Evolutionary conservation across 2,888 invertebrate genomes (phyloP), one percentile per base, ranked within the genome.

Genomic region (Cryptus viduatorius): DNA sequence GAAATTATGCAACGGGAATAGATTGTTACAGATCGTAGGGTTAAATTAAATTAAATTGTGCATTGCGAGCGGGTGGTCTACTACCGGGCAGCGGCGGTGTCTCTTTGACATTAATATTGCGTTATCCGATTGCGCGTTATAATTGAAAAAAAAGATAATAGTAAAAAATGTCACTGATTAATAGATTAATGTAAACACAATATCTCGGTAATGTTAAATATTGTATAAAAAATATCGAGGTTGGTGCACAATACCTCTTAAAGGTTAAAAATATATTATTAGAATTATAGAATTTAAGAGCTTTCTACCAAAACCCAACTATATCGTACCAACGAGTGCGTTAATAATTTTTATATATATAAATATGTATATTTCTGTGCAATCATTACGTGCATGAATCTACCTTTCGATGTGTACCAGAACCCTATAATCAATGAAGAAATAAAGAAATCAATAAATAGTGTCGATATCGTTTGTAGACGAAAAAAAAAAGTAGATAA

Each of bases 391-490:
- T 84, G 83, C 84, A 86, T 79, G 71, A 84, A 67, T 85, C 85
- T 85, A 85, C 86, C 86, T 86, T 86, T 92, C 91, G 89, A 90
- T 90, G 87, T 91, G 91, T 90, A 90, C 89, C 89, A 92, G 89
- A 91, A 87, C 86, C 92, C 92, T 92, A 92, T 87, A 91, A 92
- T 88, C 89, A 91, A 90, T 89, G 90, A 90, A 91, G 87, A 88
- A 89, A 91, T 80, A 87, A 84, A 86, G 77, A 87, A 75, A 85
- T 87, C 84, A 84, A 81, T 86, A 85, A 84, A 73, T 86, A 82
- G 79, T 72, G 82, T 65, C 37, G 69, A 72, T 53, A 65, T 65
- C 19, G 42, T 67, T 24, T 29, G 8, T 44, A 50, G 19, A 59
- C 56, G 5, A 16, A 59, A 14, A 56, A 24, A 24, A 72, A 56